Evolutionary conservation across 2,888 invertebrate species (phyloP).

Genomic region (Andricus curvator): DNA sequence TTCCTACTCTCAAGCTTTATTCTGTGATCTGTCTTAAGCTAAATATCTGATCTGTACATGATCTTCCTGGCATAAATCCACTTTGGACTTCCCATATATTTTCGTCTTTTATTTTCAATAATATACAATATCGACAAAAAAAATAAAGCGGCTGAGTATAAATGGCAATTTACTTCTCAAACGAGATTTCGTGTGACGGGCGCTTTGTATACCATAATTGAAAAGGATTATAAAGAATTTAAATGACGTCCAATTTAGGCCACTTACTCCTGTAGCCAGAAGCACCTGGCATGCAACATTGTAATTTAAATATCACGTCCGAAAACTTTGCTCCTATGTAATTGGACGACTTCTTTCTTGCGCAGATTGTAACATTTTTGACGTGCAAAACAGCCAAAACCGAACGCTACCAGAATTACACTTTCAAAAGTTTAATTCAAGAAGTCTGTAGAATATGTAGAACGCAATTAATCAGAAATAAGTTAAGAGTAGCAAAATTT

Average conservation of each 20-base stretch:
- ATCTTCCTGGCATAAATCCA: too few species aligned
- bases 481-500: too few species aligned
- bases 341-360: background rate
- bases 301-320: conserved; percentile 13
- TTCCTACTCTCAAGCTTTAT: too few species aligned
- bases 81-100: too few species aligned
- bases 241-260: background rate
- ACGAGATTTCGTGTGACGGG: background rate
- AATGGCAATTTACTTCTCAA: background rate
- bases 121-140: background rate
- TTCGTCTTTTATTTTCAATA: too few species aligned
- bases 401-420: background rate
- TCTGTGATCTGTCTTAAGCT: too few species aligned
- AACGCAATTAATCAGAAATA: too few species aligned
- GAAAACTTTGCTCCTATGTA: background rate
- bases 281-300: background rate
- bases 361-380: background rate
- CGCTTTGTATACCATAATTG: background rate
- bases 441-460: background rate
- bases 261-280: background rate
- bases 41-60: too few species aligned
- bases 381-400: background rate
- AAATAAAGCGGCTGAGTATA: background rate
- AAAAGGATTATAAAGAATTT: background rate
- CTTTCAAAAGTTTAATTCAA: background rate